Evolutionary conservation across 2,797 vertebrate species (phyloP).

Genomic region (Sardinella longiceps): DNA sequence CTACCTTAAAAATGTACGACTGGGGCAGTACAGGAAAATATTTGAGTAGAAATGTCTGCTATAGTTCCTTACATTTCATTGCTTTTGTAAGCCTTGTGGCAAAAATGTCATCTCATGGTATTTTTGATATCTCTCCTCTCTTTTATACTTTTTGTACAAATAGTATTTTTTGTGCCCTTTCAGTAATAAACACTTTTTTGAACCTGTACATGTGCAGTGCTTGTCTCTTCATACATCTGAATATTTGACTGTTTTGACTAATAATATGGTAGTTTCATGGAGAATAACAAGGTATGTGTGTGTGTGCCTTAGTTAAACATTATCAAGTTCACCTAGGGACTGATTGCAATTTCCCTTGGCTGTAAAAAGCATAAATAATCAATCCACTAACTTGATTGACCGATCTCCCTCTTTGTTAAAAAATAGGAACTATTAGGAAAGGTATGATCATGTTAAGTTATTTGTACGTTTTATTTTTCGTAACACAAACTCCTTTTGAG

Average conservation of each 20-base stretch:
- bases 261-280: background rate
- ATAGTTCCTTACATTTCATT: slow-evolving; percentile 58
- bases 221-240: background rate
- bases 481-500: background rate
- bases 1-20: background rate
- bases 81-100: slow-evolving; percentile 60
- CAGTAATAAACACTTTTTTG: slow-evolving; percentile 51
- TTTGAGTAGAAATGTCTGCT: slow-evolving; percentile 46
- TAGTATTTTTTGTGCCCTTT: slow-evolving; percentile 69
- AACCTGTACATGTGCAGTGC: slow-evolving; percentile 39
- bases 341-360: background rate
- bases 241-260: background rate
- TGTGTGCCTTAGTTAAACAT: background rate
- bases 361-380: background rate
- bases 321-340: background rate
- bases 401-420: background rate
- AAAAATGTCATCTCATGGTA: slow-evolving; percentile 67
- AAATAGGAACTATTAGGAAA: too few species aligned
- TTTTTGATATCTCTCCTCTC: slow-evolving; percentile 72
- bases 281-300: too few species aligned
- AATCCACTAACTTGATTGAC: background rate
- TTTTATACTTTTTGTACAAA: slow-evolving; percentile 71
- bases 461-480: too few species aligned
- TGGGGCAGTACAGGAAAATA: background rate
- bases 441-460: too few species aligned